phyloP scores from a whole-genome alignment of 1,140 invertebrate species.

The Pachypsylla venusta region DNA sequence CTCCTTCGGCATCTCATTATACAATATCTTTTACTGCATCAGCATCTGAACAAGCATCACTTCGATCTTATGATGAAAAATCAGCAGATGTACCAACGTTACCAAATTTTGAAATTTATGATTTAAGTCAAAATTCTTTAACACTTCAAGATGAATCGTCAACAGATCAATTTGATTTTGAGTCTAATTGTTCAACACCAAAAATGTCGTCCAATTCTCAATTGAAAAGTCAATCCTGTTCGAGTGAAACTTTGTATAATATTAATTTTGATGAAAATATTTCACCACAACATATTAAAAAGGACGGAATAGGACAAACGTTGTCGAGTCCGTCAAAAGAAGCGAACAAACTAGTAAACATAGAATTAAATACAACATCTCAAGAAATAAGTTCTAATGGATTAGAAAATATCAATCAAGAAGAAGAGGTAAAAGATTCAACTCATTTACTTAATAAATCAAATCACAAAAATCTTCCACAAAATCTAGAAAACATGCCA shows the following conservation, averaged over 20 bases:
- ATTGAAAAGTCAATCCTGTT: constrained; percentile 7
- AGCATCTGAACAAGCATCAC: constrained; percentile 11
- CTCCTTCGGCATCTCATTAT: constrained; percentile 17
- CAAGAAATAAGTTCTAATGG: too few relatives aligned
- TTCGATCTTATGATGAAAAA: neutral
- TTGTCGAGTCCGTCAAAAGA: too few relatives aligned
- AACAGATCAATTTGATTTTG: constrained; percentile 1
- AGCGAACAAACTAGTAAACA: too few relatives aligned
- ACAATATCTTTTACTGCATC: constrained; percentile 13
- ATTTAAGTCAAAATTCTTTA: neutral
- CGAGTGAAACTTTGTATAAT: neutral
- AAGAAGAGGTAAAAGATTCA: too few relatives aligned
- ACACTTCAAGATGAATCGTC: constrained; percentile 1
- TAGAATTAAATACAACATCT: too few relatives aligned
- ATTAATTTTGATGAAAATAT: neutral
- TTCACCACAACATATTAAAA: constrained; percentile 6
- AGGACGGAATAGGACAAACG: too few relatives aligned
- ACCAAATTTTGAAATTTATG: constrained; percentile 2
- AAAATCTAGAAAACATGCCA: too few relatives aligned
- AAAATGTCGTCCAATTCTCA: neutral
- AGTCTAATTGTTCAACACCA: neutral
- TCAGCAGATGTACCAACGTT: constrained; percentile 7
- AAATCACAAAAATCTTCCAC: too few relatives aligned
- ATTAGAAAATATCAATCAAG: too few relatives aligned
- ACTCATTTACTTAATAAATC: too few relatives aligned